Evolutionary conservation across 2,888 invertebrate genomes (phyloP).

Genomic region (Rapana venosa): DNA sequence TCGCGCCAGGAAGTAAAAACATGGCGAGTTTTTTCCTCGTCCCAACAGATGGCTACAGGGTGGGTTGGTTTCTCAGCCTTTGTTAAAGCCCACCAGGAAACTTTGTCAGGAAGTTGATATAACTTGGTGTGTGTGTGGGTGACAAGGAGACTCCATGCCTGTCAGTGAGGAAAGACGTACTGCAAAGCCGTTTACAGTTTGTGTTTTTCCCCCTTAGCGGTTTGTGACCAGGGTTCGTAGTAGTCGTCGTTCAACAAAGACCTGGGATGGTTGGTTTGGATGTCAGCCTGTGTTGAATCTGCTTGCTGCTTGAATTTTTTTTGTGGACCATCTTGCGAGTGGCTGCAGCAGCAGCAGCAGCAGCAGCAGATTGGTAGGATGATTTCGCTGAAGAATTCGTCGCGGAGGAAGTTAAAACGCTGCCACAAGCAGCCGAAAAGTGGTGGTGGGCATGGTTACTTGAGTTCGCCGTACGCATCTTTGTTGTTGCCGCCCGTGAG

Average conservation of each 20-base stretch:
- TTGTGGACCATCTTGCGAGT: background rate
- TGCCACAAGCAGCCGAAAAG: background rate
- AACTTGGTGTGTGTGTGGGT: background rate
- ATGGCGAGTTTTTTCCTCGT: slow-evolving; percentile 5
- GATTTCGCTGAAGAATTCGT: background rate
- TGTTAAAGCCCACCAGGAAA: background rate
- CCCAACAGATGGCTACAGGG: background rate
- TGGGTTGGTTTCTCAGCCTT: background rate
- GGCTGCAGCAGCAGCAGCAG: background rate
- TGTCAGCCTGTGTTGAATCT: no score
- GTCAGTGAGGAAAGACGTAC: background rate
- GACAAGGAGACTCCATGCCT: background rate
- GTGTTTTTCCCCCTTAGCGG: no score
- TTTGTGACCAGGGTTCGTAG: no score
- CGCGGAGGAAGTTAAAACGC: slow-evolving; percentile 21
- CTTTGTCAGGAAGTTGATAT: background rate
- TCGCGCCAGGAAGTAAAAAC: slow-evolving; percentile 24
- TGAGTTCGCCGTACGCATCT: background rate
- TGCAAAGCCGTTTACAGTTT: background rate
- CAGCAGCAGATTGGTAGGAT: background rate
- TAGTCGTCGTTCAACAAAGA: no score
- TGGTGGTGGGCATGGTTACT: background rate
- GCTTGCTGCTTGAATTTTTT: background rate
- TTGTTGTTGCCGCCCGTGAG: background rate
- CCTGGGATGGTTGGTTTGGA: no score